phyloP scores from a whole-genome alignment of 1,140 invertebrate genomes.

The Portunus trituberculatus region DNA sequence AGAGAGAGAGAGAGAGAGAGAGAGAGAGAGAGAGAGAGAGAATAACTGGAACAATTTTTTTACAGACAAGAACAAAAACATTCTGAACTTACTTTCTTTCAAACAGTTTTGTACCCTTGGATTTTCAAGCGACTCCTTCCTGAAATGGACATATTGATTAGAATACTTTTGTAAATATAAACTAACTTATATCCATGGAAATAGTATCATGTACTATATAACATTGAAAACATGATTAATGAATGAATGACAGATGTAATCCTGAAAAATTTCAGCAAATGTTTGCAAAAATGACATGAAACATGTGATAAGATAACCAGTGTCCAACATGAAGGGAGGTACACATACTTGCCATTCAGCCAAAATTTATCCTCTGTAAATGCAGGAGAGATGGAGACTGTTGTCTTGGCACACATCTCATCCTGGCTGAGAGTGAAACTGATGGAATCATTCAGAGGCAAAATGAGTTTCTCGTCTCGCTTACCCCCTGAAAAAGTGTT shows the following conservation, averaged over 20 bases:
- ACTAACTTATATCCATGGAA: background rate
- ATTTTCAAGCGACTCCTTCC: constrained; percentile 87
- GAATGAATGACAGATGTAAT: too few species aligned
- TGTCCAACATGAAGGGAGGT: constrained; percentile 38
- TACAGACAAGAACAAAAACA: background rate
- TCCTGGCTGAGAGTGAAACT: constrained; percentile 85
- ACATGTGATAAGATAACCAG: background rate
- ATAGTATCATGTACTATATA: too few species aligned
- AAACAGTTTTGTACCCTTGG: constrained; percentile 89
- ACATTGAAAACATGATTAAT: too few species aligned
- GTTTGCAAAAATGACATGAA: too few species aligned
- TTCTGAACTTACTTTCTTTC: constrained; percentile 72
- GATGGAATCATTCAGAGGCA: constrained; percentile 98
- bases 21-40: background rate
- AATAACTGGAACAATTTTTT: too few species aligned
- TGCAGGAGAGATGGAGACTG: constrained; percentile 86
- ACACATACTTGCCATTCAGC: constrained; percentile 90
- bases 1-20: background rate
- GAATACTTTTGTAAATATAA: constrained; percentile 32
- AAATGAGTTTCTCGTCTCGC: constrained; percentile 93
- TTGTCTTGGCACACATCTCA: constrained; percentile 94
- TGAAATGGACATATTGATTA: constrained; percentile 61
- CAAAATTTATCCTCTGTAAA: constrained; percentile 91
- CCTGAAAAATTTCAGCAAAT: too few species aligned
- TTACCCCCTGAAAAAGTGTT: constrained; percentile 92